A percentile compares a stretch with the other conserved stretches of the same genome.
Evolutionary conservation across 1,140 invertebrate genomes (phyloP).

Genomic region (Halyomorpha halys): DNA sequence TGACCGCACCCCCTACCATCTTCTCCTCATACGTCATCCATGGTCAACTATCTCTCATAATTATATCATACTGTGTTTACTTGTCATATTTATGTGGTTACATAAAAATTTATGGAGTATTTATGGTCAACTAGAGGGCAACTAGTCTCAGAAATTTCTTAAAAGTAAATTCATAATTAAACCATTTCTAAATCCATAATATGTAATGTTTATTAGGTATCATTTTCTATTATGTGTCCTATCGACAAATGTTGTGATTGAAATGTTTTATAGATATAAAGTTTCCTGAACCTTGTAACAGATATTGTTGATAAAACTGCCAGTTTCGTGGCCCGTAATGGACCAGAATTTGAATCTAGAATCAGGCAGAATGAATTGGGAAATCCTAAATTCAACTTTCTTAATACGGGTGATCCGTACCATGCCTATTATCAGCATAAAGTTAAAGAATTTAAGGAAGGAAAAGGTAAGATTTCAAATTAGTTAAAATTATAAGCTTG

Average conservation of each 20-base stretch:
- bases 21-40: too few relatives aligned
- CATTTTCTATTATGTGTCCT: not conserved
- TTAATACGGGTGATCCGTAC: conserved; percentile 95
- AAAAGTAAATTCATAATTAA: too few relatives aligned
- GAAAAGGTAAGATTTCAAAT: conserved; percentile 57
- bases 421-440: conserved; percentile 98
- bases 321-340: conserved; percentile 95
- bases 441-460: conserved; percentile 91
- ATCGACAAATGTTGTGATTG: not conserved
- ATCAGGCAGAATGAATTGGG: conserved; percentile 94
- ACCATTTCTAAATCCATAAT: too few relatives aligned
- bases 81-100: too few relatives aligned
- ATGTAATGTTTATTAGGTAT: too few relatives aligned
- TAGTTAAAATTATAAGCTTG: too few relatives aligned
- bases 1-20: too few relatives aligned
- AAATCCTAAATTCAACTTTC: conserved; percentile 96
- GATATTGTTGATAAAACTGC: conserved; percentile 99
- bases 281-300: conserved; percentile 34
- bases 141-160: too few relatives aligned
- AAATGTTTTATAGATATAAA: not conserved
- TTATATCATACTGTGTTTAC: too few relatives aligned
- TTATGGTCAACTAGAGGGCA: too few relatives aligned
- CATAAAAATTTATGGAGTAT: too few relatives aligned
- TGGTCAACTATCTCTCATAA: too few relatives aligned
- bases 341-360: conserved; percentile 93